phyloP scores from a whole-genome alignment of 2,888 invertebrate genomes.

The Homarus gammarus region DNA sequence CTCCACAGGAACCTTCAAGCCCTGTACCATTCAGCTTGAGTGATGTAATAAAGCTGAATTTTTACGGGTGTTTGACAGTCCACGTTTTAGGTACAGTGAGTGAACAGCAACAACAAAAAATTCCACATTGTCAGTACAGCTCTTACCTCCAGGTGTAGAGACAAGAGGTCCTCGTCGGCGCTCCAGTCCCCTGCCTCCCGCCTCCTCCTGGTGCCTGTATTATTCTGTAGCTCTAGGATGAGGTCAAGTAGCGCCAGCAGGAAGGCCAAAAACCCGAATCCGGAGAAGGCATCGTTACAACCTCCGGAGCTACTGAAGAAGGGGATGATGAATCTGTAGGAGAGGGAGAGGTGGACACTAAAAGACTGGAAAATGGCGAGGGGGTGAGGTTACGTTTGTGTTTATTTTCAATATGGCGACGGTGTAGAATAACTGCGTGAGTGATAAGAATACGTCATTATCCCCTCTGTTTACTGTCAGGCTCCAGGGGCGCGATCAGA shows the following conservation, averaged over 20 bases:
- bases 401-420: no score
- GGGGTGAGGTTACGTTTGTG: no score
- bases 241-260: slow-evolving; percentile 69
- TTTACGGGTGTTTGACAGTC: neutral
- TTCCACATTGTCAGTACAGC: neutral
- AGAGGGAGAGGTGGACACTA: neutral
- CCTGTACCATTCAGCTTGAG: no score
- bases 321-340: slow-evolving; percentile 24
- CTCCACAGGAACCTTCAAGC: no score
- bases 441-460: no score
- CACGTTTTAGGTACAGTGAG: neutral
- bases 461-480: no score
- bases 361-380: no score
- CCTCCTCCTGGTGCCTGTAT: neutral
- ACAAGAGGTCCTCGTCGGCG: neutral
- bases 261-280: slow-evolving; percentile 71
- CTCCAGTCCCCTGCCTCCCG: neutral
- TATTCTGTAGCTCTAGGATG: slow-evolving; percentile 57
- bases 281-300: slow-evolving; percentile 70
- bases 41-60: no score
- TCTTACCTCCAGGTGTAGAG: neutral
- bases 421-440: no score
- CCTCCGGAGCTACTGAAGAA: slow-evolving; percentile 55
- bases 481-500: no score
- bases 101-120: neutral